Evolutionary conservation across 64 coral and sea anemone species (phyloP).

Genomic region (Dendronephthya gigantea): DNA sequence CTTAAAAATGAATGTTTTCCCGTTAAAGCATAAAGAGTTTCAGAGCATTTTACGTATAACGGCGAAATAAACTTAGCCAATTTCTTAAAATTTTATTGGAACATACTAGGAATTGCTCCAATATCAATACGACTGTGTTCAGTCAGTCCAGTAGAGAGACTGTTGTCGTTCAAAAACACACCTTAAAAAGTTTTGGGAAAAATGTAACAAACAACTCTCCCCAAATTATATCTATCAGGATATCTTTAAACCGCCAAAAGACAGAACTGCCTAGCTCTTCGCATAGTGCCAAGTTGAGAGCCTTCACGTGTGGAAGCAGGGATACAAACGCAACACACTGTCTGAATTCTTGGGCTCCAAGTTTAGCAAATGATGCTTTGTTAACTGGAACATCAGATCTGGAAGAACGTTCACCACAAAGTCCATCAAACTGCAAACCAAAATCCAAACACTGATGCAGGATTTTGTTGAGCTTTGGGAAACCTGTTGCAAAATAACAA

Average conservation of each 20-base stretch:
- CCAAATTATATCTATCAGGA: neutral
- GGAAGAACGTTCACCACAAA: neutral
- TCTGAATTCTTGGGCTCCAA: conserved; percentile 1
- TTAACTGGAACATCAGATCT: neutral
- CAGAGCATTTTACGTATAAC: no score
- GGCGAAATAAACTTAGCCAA: no score
- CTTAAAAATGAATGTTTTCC: no score
- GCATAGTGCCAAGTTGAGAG: neutral
- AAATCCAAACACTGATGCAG: conserved; percentile 1
- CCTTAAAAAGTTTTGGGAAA: neutral
- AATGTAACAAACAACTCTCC: neutral
- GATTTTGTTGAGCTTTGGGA: neutral
- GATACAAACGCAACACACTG: conserved; percentile 2
- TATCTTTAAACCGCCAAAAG: neutral
- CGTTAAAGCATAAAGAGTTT: no score
- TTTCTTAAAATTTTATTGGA: no score
- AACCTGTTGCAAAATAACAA: neutral
- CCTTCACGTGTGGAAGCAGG: neutral
- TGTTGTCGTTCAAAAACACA: no score
- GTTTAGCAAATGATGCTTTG: neutral
- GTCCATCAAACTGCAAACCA: neutral
- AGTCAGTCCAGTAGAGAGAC: no score
- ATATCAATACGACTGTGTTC: no score
- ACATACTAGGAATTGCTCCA: no score
- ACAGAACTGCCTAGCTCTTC: neutral